Base-by-base conservation (phyloP, 2,113 vertebrate species). In the Morone saxatilis region DNA sequence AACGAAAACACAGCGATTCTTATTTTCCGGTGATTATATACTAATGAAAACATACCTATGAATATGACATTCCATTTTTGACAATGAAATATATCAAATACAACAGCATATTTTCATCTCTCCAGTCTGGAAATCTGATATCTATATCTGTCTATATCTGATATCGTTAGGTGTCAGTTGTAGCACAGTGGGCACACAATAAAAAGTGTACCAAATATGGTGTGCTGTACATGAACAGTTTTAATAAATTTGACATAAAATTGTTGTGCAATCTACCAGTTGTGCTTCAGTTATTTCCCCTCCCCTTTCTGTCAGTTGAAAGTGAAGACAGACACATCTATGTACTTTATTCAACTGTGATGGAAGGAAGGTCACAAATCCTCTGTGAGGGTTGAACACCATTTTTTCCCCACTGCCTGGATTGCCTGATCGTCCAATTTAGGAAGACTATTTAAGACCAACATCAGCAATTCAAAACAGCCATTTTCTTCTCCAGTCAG, bases 381-480 rank as follows among this genome's bases (percentile, higher is more conserved):
- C 9, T 7, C 17, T 48, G 17, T 17, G 8, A 54, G 11, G 22
- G 48, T 50, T 17, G 16, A 84, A 65, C 17, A 45, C 10, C 22
- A 56, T n/a, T 71, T 57, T 76, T 59, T 25, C 20, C 38, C 57
- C 38, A 36, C 17, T 71, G 41, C 9, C 65, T 63, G 40, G 13
- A 8, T 61, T 25, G 41, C 16, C 60, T 79, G 40, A 81, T 71
- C 43, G 19, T 1, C 43, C 72, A 78, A 62, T 80, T 70, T 71
- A 45, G 36, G 17, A 68, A 47, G 38, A 67, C 48, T 63, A 12
- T 71, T 81, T 65, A 66, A 62, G 41, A 81, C 67, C 60, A 80
- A 80, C 61, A 88, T 77, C n/a, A 78, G 62, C 14, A 4, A 76
- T 69, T 81, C 7, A 76, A 60, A 50, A 57, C 2, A 71, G 48